Evolutionary conservation across 2,797 vertebrate genomes (phyloP), one percentile per base, ranked within the genome.

Genomic region (Sebastes wilsoni): DNA sequence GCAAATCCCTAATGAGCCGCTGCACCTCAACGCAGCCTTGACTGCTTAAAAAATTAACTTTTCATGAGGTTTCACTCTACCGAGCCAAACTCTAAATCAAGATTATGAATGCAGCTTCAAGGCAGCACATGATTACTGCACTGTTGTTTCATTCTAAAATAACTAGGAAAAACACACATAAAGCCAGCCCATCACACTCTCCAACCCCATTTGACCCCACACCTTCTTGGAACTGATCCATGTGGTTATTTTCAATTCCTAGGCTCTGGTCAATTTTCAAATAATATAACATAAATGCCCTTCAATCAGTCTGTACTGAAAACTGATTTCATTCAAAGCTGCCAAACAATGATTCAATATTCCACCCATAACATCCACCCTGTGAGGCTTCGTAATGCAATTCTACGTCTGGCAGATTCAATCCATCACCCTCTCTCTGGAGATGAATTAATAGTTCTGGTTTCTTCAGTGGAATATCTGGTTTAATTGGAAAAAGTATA

Each of bases 1-100:
- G 59, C n/a, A 77, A 73, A 75, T 82, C 79, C 34, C 78, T 8
- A 36, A 81, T 68, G 84, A 84, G 56, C 20, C 61, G 75, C 66
- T 61, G 46, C 67, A 74, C 60, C 55, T 58, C 58, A 76, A 56
- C 23, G 67, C 64, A 68, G 62, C 60, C 49, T 65, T 81, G 61
- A 64, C 77, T 59, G 27, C 54, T 72, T 27, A 62, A 66, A 65
- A 66, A 30, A 65, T 3, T 1, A 1, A 75, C 22, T 59, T 79
- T 82, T 74, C 18, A 78, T 67, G 64, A 18, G 27, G 5, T 74
- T 80, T 56, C 23, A 38, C 20, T 71, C 70, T 2, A 22, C 25
- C 9, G 14, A 25, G 22, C 13, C 20, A 46, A 42, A 79, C 20
- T 32, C 7, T 49, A 66, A 81, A 75, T 76, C 27, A 73, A 58